Conservation (phyloP, 2,888 invertebrate species). For the Imbricaverruca yamaguchii region DNA sequence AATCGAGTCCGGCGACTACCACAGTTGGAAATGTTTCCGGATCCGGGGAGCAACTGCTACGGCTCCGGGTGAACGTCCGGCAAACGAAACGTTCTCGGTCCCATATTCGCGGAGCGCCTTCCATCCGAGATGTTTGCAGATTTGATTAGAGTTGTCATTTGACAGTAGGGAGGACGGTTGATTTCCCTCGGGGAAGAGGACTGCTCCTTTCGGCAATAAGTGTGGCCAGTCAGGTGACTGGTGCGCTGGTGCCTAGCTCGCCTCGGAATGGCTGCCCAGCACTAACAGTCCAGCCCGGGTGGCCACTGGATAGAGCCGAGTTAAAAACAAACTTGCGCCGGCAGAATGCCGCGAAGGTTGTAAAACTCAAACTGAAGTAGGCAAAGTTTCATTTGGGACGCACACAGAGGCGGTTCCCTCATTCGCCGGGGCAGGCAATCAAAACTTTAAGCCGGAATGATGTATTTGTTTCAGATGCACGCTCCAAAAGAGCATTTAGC, state of each 20-base stretch:
- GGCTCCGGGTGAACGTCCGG: too few species aligned
- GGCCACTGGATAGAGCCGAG: background rate
- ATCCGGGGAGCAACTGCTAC: too few species aligned
- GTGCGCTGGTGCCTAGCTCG: too few species aligned
- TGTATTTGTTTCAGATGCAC: background rate
- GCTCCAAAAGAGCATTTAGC: background rate
- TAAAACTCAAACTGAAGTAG: background rate
- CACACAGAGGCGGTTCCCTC: background rate
- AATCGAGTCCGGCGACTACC: too few species aligned
- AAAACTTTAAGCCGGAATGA: background rate
- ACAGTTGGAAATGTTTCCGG: too few species aligned
- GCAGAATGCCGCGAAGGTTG: background rate
- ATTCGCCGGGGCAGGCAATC: background rate
- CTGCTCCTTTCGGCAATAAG: background rate
- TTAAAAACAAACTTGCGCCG: constrained; percentile 2
- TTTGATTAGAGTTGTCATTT: constrained; percentile 7
- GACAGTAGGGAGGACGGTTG: background rate
- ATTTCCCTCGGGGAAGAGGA: background rate
- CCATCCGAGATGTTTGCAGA: background rate
- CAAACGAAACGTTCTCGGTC: too few species aligned
- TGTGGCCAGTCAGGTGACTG: background rate
- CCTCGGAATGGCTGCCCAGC: too few species aligned
- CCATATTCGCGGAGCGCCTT: too few species aligned
- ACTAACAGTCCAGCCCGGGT: background rate
- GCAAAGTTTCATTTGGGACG: background rate